Base-by-base conservation (phyloP, 2,888 invertebrate species). In the Sinopyrophorus schimmeli region DNA sequence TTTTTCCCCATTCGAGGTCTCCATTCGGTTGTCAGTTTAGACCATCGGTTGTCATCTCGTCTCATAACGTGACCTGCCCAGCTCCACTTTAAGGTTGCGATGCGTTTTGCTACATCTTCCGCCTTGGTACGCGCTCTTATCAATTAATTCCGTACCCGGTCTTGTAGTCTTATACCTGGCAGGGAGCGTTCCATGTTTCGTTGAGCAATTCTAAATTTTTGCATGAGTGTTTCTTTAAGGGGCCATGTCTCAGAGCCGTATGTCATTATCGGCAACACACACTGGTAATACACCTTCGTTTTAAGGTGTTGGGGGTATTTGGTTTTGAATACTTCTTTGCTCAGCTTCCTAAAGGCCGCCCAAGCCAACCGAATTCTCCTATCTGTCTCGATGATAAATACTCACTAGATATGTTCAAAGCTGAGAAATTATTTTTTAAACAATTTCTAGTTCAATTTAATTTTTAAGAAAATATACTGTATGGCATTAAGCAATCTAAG, bases 151-250 rank as follows among this genome's bases (percentile, higher is more conserved):
- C 26, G 6, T 26, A 26, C 10, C 10, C 10, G 6, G 26, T 26
- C 5, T n/a, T n/a, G 12, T 14, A 28, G 14, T 28, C 12, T 28
- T 11, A 28, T 28, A 14, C 28, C 28, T n/a, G 14, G 14, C 28
- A 28, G 11, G 11, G 12, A 12, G 12, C 28, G 11, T 9, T 28
- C 28, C 28, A 28, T 28, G 14, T 14, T n/a, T 28, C 28, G 3
- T 14, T 28, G 11, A 12, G 26, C 26, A n/a, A 26, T 26, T n/a
- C 9, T 5, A n/a, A 26, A 9, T 26, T 26, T 26, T 26, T 9
- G 28, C 14, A 28, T 28, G 5, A 12, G 7, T 3, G 12, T 28
- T 28, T 28, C 14, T 28, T 11, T 28, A 14, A 28, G 14, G 14
- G 14, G 12, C 12, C 11, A 12, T 14, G 28, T 28, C 10, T 28